Evolutionary conservation across 2,888 invertebrate genomes (phyloP).

Genomic region (Drosophila birchii): DNA sequence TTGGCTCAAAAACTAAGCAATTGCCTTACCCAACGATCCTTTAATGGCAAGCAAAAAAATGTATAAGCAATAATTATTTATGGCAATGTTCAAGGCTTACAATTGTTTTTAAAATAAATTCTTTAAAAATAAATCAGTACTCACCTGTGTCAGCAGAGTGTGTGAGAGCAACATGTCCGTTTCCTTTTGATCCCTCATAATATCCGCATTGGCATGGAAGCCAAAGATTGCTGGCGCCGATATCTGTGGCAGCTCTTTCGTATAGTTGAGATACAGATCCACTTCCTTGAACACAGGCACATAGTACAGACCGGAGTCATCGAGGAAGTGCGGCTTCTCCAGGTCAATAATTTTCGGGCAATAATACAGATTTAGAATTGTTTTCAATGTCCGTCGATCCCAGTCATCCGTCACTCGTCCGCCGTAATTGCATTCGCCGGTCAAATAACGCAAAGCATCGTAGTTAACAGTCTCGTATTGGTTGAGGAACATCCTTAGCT

Average conservation of each 20-base stretch:
- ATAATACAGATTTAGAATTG: slow-evolving; percentile 93
- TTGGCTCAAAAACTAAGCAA: not conserved
- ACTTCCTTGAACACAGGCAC: slow-evolving; percentile 91
- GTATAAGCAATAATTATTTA: slow-evolving; percentile 2
- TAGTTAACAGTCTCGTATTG: slow-evolving; percentile 92
- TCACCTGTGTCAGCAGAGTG: slow-evolving; percentile 91
- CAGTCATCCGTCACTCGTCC: slow-evolving; percentile 98
- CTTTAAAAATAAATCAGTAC: slow-evolving; percentile 7
- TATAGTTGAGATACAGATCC: slow-evolving; percentile 89
- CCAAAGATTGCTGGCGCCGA: slow-evolving; percentile 95
- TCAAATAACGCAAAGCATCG: slow-evolving; percentile 94
- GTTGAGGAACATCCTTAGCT: slow-evolving; percentile 94
- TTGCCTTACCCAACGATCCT: slow-evolving; percentile 81
- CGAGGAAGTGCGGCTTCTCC: slow-evolving; percentile 88
- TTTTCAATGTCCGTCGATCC: slow-evolving; percentile 94
- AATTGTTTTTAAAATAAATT: not conserved
- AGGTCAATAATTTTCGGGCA: slow-evolving; percentile 88
- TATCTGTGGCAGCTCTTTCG: slow-evolving; percentile 89
- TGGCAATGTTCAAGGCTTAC: not conserved
- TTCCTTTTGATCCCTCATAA: slow-evolving; percentile 95
- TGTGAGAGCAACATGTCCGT: slow-evolving; percentile 91
- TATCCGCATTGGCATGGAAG: slow-evolving; percentile 96
- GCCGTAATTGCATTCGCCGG: slow-evolving; percentile 98
- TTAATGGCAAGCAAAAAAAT: slow-evolving; percentile 39
- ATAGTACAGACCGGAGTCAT: slow-evolving; percentile 89